Evolutionary conservation across 2,888 invertebrate species (phyloP), one percentile per base, ranked within the genome.

Genomic region (Athrips mouffetella): DNA sequence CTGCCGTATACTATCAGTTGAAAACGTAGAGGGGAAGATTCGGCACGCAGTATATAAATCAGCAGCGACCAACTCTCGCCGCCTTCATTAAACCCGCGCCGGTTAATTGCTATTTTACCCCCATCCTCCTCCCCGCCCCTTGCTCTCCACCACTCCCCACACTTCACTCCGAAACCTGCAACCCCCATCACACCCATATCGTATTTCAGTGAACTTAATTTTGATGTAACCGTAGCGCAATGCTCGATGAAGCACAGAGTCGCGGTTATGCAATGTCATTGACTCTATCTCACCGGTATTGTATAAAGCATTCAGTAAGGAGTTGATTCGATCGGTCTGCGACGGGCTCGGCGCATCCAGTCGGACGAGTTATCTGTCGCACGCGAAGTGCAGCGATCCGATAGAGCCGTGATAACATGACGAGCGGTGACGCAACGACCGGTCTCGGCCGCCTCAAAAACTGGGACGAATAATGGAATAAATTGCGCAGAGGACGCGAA

Each of bases 71-170:
- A 50, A 37, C 20, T 37, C 37, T 20, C 37, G 20, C 25, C 15
- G 65, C 71, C 75, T 75, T 75, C 62, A 80, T 78, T 78, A 76
- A 71, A 69, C 61, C 54, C 59, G 50, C 53, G 64, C 25, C 16
- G 62, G 76, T 70, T 76, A 75, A 80, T 79, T 80, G 76, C 70
- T 45, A 49, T 45, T n/a, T n/a, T n/a, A n/a, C 44, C 49, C 33
- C 31, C 7, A n/a, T 25, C n/a, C n/a, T 47, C 45, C 45, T 50
- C 49, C 47, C 49, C 52, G 40, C 40, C 45, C 48, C 47, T 48
- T 40, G 35, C 42, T 48, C 50, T 48, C 51, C 51, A 30, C 44
- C 30, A 8, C 29, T 15, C 29, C 42, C 47, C 44, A 42, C 47
- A 42, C 47, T 48, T 45, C 31, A 35, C 16, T 48, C 42, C 49